Evolutionary conservation across 2,113 vertebrate genomes (phyloP).

Genomic region (Corynorhinus townsendii): DNA sequence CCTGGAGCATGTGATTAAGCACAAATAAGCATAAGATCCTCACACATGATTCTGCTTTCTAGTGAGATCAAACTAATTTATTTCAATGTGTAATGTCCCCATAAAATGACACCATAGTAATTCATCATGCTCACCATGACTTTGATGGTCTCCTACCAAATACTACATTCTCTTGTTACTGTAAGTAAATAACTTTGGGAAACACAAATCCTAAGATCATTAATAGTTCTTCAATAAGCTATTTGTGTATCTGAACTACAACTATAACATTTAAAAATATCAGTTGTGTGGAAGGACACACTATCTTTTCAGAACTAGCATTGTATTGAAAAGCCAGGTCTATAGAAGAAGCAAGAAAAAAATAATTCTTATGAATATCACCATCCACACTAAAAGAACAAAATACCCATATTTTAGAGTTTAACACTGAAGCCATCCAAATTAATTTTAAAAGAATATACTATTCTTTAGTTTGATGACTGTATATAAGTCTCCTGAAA

Average conservation of each 20-base stretch:
- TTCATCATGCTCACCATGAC: not conserved
- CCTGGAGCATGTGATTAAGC: not conserved
- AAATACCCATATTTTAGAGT: not conserved
- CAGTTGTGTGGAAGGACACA: not conserved
- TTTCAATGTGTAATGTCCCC: not conserved
- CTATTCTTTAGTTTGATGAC: not conserved
- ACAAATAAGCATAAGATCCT: not conserved
- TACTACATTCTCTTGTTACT: not conserved
- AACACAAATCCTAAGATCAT: not conserved
- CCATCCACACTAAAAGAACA: not conserved
- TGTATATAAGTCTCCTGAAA: not conserved
- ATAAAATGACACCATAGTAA: not conserved
- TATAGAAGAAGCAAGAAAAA: not conserved
- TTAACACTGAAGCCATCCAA: not conserved
- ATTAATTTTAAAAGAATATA: not conserved
- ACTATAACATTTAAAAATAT: not conserved
- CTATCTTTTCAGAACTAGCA: not conserved
- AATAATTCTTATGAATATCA: not conserved
- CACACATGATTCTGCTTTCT: not conserved
- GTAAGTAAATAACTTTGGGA: not conserved
- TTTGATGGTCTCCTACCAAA: not conserved
- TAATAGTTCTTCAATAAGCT: not conserved
- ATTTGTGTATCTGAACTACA: not conserved
- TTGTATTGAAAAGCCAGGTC: not conserved
- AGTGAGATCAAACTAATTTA: not conserved